These are phyloP conservation scores for Xanthorhoe designata DNA, from an alignment of 2,888 invertebrate species.

Conservation along the genomic window DNA sequence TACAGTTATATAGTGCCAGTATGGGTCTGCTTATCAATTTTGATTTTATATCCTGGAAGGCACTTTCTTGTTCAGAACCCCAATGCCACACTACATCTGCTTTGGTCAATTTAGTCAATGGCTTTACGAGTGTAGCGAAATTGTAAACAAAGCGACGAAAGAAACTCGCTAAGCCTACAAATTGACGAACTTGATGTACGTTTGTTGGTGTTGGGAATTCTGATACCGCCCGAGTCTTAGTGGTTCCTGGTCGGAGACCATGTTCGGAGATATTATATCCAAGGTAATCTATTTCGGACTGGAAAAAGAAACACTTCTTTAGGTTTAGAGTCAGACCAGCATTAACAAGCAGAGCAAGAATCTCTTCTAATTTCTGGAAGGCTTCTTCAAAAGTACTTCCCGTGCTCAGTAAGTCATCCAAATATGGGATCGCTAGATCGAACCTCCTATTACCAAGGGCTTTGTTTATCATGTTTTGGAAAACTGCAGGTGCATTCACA, in stretches of 20 bases:
- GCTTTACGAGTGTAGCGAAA: background rate
- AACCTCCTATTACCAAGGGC: background rate
- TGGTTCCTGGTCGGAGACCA: background rate
- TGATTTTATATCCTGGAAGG: background rate
- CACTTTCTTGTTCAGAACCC: background rate
- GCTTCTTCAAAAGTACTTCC: background rate
- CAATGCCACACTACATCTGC: background rate
- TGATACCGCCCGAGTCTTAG: background rate
- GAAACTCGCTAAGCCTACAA: conserved; percentile 1
- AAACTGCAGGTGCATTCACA: conserved; percentile 1
- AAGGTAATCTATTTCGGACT: background rate
- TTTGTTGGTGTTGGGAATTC: conserved; percentile 3
- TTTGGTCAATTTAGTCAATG: background rate
- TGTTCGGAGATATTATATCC: background rate
- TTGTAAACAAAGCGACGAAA: background rate
- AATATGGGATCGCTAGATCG: background rate
- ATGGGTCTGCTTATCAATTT: conserved; percentile 1
- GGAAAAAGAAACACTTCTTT: background rate
- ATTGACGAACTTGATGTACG: conserved; percentile 3
- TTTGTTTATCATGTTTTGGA: background rate
- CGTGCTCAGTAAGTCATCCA: background rate
- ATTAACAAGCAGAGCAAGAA: background rate
- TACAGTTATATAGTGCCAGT: conserved; percentile 1
- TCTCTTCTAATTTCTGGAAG: background rate
- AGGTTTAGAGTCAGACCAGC: background rate